These are phyloP conservation scores for Drosophila ohnishii DNA, from an alignment of 1,140 invertebrate genomes.

Conservation along the genomic window DNA sequence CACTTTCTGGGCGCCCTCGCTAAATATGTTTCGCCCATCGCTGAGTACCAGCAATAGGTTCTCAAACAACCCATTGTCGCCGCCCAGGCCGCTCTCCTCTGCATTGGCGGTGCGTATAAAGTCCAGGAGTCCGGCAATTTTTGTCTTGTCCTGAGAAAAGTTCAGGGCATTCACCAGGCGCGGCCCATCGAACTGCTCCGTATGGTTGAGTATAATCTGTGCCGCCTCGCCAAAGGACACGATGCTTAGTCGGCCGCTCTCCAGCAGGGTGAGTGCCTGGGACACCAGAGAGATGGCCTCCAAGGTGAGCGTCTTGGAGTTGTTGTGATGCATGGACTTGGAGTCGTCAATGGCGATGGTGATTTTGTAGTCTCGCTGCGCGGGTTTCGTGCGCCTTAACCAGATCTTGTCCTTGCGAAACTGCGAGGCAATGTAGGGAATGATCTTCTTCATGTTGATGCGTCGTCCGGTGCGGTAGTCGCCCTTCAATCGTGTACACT, in stretches of 20 bases:
- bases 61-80: constrained; percentile 87
- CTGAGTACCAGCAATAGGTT: constrained; percentile 96
- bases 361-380: constrained; percentile 98
- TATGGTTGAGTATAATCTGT: constrained; percentile 92
- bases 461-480: constrained; percentile 98
- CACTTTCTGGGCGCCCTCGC: constrained; percentile 92
- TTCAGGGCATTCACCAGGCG: constrained; percentile 90
- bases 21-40: constrained; percentile 96
- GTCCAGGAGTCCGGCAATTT: constrained; percentile 91
- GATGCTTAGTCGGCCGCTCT: constrained; percentile 95
- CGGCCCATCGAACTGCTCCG: constrained; percentile 93
- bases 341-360: constrained; percentile 98
- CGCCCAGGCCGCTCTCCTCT: constrained; percentile 84
- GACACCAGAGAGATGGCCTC: constrained; percentile 97
- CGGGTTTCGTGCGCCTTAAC: constrained; percentile 97
- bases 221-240: constrained; percentile 96
- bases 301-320: constrained; percentile 95
- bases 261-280: constrained; percentile 93
- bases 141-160: constrained; percentile 92
- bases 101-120: constrained; percentile 89
- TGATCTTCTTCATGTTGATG: constrained; percentile 99
- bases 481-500: constrained; percentile 93
- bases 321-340: constrained; percentile 94
- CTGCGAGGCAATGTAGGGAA: constrained; percentile 99
- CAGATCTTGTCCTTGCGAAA: constrained; percentile 99